Base-by-base conservation (phyloP, 2,888 invertebrate genomes). In the Ctena decussata region DNA sequence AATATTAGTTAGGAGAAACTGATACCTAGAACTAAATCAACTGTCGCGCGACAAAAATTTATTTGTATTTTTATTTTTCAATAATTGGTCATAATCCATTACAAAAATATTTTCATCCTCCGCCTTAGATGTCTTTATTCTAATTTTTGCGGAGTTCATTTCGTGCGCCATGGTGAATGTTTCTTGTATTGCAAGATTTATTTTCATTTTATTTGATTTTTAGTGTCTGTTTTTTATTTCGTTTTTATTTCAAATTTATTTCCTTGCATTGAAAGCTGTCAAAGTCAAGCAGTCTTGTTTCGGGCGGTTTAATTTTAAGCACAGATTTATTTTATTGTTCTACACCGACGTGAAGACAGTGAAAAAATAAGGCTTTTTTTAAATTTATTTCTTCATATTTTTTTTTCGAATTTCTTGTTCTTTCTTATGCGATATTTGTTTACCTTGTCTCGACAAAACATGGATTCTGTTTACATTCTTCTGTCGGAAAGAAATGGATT, bases 191-290 rank as follows among this genome's bases (percentile, higher is more conserved):
- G 35, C 21, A 21, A 35, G 18, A 8, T 35, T 35, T 35, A 65
- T 30, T 65, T 65, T 35, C 21, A 35, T 32, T 65, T 65, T 65
- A 65, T 65, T 27, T 35, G 35, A 65, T 2, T 35, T 65, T 65
- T 65, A 65, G 32, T 65, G 65, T 65, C 35, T 65, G 11, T 21
- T 11, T 27, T 65, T 65, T 65, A 65, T 65, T 65, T 35, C 24
- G 65, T 35, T 65, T 65, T 65, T 65, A 65, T 65, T 65, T 12
- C 65, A 65, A 6, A 5, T 65, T 32, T 65, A 65, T 65, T 65
- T 35, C 21, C 32, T 21, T 65, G 32, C 65, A 65, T 65, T 65
- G 65, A 65, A 35, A 65, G 35, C 32, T 65, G 65, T 65, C 65
- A 65, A 35, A 35, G 5, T 35, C 21, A 65, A 12, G 65, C 32